These are phyloP conservation scores for Erynnis tages DNA, from an alignment of 2,888 invertebrate genomes.

Conservation along the genomic window DNA sequence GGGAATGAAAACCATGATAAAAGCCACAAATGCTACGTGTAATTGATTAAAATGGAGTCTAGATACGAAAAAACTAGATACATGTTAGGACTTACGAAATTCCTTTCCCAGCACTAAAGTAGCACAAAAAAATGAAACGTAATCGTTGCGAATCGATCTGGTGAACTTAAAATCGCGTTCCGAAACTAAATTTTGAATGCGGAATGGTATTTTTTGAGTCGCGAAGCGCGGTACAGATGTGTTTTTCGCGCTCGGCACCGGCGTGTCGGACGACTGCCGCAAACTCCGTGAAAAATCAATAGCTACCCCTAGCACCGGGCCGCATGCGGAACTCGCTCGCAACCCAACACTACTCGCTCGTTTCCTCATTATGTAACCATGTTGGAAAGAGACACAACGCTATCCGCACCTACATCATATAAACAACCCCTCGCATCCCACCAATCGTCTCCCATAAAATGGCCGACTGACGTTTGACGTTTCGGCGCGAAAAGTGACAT, in stretches of 20 bases:
- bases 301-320: conserved; percentile 63
- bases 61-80: conserved; percentile 36
- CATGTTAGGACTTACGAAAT: conserved; percentile 63
- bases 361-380: conserved; percentile 75
- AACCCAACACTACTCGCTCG: conserved; percentile 71
- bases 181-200: conserved; percentile 48
- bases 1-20: conserved; percentile 39
- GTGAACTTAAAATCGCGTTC: conserved; percentile 38
- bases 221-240: conserved; percentile 69
- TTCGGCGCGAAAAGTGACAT: conserved; percentile 77
- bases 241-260: conserved; percentile 76
- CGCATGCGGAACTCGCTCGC: conserved; percentile 75
- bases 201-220: conserved; percentile 52
- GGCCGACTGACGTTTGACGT: conserved; percentile 73
- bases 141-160: conserved; percentile 34
- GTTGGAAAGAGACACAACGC: conserved; percentile 57
- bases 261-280: conserved; percentile 75
- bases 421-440: conserved; percentile 55
- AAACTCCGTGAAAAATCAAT: conserved; percentile 77
- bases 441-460: conserved; percentile 65
- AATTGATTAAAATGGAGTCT: conserved; percentile 56
- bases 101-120: conserved; percentile 59
- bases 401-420: conserved; percentile 43
- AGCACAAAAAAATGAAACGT: conserved; percentile 51
- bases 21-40: conserved; percentile 42